Conservation (phyloP, 1,140 invertebrate species). For the Venturia canescens region DNA sequence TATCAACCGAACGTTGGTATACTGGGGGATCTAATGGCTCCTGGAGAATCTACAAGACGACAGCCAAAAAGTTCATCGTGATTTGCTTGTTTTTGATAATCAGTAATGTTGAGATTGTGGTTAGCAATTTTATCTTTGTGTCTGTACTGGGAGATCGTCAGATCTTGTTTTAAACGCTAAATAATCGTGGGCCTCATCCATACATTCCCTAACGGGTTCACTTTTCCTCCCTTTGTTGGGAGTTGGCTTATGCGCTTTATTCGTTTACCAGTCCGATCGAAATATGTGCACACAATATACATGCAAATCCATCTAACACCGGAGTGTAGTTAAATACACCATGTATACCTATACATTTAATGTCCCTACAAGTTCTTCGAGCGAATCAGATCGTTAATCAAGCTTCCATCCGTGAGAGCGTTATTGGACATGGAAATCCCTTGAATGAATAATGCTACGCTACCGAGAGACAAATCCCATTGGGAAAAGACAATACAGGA, state of each 20-base stretch:
- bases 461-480: constrained; percentile 30
- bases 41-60: too few species aligned
- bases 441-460: constrained; percentile 41
- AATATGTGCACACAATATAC: constrained; percentile 7
- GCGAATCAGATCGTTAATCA: constrained; percentile 43
- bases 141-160: not conserved
- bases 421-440: constrained; percentile 44
- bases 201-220: not conserved
- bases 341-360: constrained; percentile 12
- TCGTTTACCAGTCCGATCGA: constrained; percentile 4
- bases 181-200: not conserved
- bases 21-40: too few species aligned
- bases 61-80: too few species aligned
- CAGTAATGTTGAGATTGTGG: not conserved
- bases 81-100: too few species aligned
- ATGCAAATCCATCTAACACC: constrained; percentile 8
- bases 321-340: not conserved
- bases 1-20: too few species aligned
- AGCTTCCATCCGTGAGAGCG: constrained; percentile 42
- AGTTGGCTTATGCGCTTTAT: not conserved
- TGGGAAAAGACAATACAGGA: constrained; percentile 30
- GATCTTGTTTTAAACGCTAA: not conserved
- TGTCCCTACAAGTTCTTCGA: constrained; percentile 27
- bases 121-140: not conserved
- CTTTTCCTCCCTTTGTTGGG: not conserved